phyloP scores from a whole-genome alignment of 2,113 vertebrate species.

The Mirza zaza region DNA sequence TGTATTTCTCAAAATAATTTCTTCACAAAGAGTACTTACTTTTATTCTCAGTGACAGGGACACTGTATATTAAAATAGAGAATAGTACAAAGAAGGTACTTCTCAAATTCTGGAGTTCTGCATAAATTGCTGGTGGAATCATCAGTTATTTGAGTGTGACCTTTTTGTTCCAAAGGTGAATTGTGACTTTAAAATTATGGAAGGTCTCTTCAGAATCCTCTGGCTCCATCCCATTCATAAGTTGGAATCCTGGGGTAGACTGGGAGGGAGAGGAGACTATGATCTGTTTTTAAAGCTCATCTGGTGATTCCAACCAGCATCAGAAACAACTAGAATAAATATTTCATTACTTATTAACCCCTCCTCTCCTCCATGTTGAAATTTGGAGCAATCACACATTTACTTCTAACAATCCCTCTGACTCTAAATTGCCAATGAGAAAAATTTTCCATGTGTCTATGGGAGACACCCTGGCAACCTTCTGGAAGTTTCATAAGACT shows the following conservation, averaged over 20 bases:
- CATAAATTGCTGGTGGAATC: neutral
- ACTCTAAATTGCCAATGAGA: conserved; percentile 1
- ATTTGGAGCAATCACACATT: neutral
- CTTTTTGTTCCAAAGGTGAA: neutral
- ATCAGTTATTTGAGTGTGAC: neutral
- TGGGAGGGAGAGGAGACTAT: neutral
- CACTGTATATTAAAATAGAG: neutral
- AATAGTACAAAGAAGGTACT: neutral
- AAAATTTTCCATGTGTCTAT: conserved; percentile 39
- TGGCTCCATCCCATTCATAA: neutral
- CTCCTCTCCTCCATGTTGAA: neutral
- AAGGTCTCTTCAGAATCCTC: neutral
- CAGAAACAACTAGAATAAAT: neutral
- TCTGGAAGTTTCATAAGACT: conserved; percentile 33
- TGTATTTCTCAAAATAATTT: conserved; percentile 43
- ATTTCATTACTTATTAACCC: neutral
- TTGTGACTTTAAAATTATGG: neutral
- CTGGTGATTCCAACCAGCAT: neutral
- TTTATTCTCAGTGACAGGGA: neutral
- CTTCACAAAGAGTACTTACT: neutral
- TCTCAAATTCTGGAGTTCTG: neutral
- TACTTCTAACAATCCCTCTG: neutral
- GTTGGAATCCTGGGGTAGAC: neutral
- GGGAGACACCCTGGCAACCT: neutral
- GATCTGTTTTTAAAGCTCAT: neutral